Evolutionary conservation across 2,888 invertebrate genomes (phyloP), one percentile per base, ranked within the genome.

Genomic region (Allolobophora icterica): DNA sequence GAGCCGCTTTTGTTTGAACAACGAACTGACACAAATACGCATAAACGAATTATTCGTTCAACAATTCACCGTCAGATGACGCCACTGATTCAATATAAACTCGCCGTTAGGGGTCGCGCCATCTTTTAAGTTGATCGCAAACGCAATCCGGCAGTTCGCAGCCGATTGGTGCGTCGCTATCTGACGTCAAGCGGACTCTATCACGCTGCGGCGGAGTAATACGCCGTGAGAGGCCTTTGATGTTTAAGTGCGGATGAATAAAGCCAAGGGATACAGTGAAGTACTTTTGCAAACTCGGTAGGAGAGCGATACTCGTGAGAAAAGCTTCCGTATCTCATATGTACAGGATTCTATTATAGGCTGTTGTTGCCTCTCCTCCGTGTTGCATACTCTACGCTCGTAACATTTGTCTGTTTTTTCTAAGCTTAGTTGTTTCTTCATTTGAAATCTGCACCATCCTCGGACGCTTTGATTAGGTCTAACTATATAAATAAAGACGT

Each of bases 1-100:
- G n/a, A n/a, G 71, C n/a, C n/a, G n/a, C n/a, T n/a, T 71, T 71
- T 71, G n/a, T 71, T 71, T 71, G 71, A 71, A 71, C 71, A 71
- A 71, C 71, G 71, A 8, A n/a, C n/a, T 71, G 24, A 52, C 71
- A 11, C 2, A 71, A 30, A n/a, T 13, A 71, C 30, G n/a, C 52
- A 52, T 1, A 71, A 71, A 71, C 71, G 71, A 71, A n/a, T 71
- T 17, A 71, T n/a, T 71, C 71, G 71, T 71, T 71, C 71, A 71
- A 71, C 71, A 11, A 71, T 17, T 71, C n/a, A 6, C 71, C 71
- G n/a, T 13, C 71, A 71, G 30, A 71, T n/a, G 71, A 71, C 71
- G 71, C 71, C 71, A n/a, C 71, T 71, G 71, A 71, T 71, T 71
- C 30, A 71, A 71, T 71, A 71, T n/a, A 71, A 71, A 71, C 71